A percentile compares a stretch with the other conserved stretches of the same genome.
Conservation (phyloP, 1,140 invertebrate genomes). For the Trichonephila clavata region DNA sequence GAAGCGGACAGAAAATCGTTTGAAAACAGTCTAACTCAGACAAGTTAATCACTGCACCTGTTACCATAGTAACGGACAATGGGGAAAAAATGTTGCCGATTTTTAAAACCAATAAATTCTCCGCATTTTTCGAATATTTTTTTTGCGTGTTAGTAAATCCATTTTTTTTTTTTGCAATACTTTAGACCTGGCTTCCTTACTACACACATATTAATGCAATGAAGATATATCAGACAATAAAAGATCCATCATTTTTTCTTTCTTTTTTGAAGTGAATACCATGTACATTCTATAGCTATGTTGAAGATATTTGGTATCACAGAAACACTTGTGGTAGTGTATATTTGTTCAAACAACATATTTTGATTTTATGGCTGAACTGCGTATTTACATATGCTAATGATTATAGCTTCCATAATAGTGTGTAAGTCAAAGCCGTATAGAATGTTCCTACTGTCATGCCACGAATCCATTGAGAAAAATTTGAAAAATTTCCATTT, state of each 20-base stretch:
- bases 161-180: background rate
- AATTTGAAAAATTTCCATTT: no score
- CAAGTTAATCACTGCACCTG: background rate
- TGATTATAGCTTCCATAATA: background rate
- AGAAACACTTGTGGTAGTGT: conserved; percentile 42
- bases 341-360: conserved; percentile 33
- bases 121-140: background rate
- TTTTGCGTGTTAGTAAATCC: background rate
- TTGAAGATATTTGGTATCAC: conserved; percentile 61
- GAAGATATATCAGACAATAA: background rate
- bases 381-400: conserved; percentile 46
- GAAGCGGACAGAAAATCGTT: no score
- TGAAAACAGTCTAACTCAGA: no score
- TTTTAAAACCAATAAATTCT: no score
- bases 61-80: no score
- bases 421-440: no score
- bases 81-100: no score
- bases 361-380: conserved; percentile 38
- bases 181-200: background rate
- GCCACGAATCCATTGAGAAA: no score
- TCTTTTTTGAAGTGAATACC: conserved; percentile 7
- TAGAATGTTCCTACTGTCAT: no score
- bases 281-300: background rate
- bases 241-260: background rate
- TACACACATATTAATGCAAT: background rate